phyloP scores from a whole-genome alignment of 1,140 invertebrate genomes.

The Apis mellifera region DNA sequence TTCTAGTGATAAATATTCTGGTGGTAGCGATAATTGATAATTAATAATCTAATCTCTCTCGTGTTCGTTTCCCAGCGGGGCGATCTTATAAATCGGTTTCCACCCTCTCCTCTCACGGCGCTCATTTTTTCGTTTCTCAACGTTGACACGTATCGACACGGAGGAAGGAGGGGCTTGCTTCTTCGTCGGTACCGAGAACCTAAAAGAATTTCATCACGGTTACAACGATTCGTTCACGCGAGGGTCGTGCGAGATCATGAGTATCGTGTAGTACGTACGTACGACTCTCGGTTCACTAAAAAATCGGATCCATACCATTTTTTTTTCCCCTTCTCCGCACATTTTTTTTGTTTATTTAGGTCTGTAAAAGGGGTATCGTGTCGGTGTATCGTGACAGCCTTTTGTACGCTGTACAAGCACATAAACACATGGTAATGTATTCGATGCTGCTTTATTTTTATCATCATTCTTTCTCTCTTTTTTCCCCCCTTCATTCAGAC shows the following conservation, averaged over 20 bases:
- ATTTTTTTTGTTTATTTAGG: too few species aligned
- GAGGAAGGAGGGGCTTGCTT: background rate
- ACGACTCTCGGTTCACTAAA: background rate
- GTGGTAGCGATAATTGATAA: background rate
- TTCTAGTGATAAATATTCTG: too few species aligned
- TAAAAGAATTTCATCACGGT: background rate
- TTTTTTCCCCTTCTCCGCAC: background rate
- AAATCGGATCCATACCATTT: conserved; percentile 8
- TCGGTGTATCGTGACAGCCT: conserved; percentile 32
- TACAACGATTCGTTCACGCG: background rate
- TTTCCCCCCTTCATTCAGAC: conserved; percentile 20
- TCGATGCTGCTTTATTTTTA: conserved; percentile 30
- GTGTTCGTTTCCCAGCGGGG: background rate
- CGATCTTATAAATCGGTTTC: background rate
- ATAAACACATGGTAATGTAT: conserved; percentile 49
- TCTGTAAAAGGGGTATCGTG: background rate
- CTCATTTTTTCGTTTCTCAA: conserved; percentile 5
- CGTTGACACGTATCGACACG: background rate
- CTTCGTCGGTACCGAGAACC: background rate
- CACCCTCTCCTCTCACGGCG: background rate
- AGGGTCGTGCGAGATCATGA: background rate
- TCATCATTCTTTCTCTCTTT: background rate
- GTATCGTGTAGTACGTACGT: background rate
- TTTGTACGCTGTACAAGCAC: conserved; percentile 35
- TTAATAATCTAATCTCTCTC: background rate